Conservation (phyloP, 2,888 invertebrate genomes). For the Dasysyrphus tricinctus region DNA sequence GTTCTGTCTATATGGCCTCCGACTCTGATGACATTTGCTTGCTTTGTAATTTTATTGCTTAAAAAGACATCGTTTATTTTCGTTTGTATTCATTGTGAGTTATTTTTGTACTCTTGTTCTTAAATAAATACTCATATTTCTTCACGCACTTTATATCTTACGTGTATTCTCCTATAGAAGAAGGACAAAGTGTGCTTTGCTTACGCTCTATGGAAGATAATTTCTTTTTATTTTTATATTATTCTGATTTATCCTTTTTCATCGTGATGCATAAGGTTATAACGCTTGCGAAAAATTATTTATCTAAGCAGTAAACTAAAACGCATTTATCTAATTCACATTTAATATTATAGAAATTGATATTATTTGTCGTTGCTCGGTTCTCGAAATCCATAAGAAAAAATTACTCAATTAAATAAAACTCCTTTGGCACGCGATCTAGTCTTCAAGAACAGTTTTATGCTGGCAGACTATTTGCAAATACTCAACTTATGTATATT, state of each 20-base stretch:
- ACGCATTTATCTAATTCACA: constrained; percentile 64
- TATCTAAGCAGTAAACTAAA: constrained; percentile 44
- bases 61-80: constrained; percentile 69
- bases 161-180: not conserved
- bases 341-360: constrained; percentile 35
- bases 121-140: constrained; percentile 44
- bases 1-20: not conserved
- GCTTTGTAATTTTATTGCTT: constrained; percentile 71
- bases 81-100: constrained; percentile 60
- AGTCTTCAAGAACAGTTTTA: not conserved
- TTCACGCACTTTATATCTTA: constrained; percentile 20
- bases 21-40: constrained; percentile 38
- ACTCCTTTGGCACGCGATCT: constrained; percentile 55
- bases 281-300: constrained; percentile 60
- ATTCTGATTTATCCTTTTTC: constrained; percentile 14
- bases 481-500: constrained; percentile 42
- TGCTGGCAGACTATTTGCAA: not conserved
- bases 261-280: constrained; percentile 20
- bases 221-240: constrained; percentile 28
- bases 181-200: constrained; percentile 53
- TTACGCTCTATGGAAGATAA: constrained; percentile 45
- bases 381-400: constrained; percentile 16
- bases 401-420: constrained; percentile 27
- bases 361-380: not conserved
- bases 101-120: not conserved